Conservation (phyloP, 2,113 vertebrate species). For the Pelmatolapia mariae region DNA sequence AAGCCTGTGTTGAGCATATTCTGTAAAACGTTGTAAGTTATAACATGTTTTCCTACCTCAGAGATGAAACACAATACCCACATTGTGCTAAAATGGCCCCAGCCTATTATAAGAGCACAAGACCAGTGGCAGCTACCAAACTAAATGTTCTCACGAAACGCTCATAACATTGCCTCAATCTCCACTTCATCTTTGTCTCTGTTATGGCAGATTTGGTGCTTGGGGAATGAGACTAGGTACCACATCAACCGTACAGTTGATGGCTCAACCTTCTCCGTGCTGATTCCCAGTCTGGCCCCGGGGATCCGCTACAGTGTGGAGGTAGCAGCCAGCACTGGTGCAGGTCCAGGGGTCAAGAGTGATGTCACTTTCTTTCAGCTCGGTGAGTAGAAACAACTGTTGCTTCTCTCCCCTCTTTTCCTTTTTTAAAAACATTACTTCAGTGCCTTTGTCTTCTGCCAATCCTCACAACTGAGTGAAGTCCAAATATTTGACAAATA, state of each 20-base stretch:
- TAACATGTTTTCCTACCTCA: constrained; percentile 14
- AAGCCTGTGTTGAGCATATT: constrained; percentile 1
- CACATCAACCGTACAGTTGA: constrained; percentile 95
- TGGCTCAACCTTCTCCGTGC: constrained; percentile 82
- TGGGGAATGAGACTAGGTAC: constrained; percentile 92
- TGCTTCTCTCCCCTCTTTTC: background rate
- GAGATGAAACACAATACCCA: constrained; percentile 22
- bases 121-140: background rate
- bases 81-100: background rate
- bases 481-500: constrained; percentile 16
- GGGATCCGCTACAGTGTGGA: constrained; percentile 92
- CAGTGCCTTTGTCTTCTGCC: background rate
- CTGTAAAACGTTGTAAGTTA: constrained; percentile 3
- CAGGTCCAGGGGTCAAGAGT: constrained; percentile 89
- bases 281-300: constrained; percentile 86
- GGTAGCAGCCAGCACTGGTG: constrained; percentile 90
- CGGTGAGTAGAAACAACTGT: constrained; percentile 73
- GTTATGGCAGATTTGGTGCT: constrained; percentile 87
- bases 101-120: background rate
- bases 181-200: background rate
- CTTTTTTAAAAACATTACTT: background rate
- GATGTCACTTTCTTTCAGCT: constrained; percentile 88
- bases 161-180: background rate
- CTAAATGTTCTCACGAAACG: background rate
- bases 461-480: background rate